Conservation (phyloP, 2,888 invertebrate genomes). For the Brachyopa scutellaris region DNA sequence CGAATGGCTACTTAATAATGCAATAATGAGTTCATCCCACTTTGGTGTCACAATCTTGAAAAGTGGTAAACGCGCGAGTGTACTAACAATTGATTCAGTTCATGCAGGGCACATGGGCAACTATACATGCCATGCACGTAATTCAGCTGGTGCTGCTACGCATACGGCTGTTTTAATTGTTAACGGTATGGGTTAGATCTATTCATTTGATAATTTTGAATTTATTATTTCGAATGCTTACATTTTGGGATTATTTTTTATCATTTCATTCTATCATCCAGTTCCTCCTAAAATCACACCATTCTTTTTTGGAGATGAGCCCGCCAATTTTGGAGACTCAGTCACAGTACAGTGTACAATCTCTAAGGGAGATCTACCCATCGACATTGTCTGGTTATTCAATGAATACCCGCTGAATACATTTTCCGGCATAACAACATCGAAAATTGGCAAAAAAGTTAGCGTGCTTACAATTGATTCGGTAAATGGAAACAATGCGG, state of each 20-base stretch:
- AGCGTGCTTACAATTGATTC: conserved; percentile 84
- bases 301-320: conserved; percentile 84
- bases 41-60: conserved; percentile 81
- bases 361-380: conserved; percentile 87
- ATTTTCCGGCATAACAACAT: conserved; percentile 82
- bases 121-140: conserved; percentile 89
- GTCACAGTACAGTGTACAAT: conserved; percentile 86
- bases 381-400: conserved; percentile 86
- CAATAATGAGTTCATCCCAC: conserved; percentile 78
- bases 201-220: no score
- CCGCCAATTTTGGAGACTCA: conserved; percentile 86
- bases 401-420: conserved; percentile 86
- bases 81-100: conserved; percentile 85
- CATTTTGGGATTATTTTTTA: no score
- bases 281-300: conserved; percentile 82
- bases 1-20: conserved; percentile 84
- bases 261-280: no score
- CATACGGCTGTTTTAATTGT: conserved; percentile 86
- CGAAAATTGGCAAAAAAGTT: conserved; percentile 83
- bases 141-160: conserved; percentile 87
- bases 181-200: no score
- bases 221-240: no score
- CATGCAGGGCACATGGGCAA: conserved; percentile 87
- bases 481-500: conserved; percentile 83
- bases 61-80: conserved; percentile 84